phyloP scores from a whole-genome alignment of 2,113 vertebrate genomes.

The Leptosomus discolor region DNA sequence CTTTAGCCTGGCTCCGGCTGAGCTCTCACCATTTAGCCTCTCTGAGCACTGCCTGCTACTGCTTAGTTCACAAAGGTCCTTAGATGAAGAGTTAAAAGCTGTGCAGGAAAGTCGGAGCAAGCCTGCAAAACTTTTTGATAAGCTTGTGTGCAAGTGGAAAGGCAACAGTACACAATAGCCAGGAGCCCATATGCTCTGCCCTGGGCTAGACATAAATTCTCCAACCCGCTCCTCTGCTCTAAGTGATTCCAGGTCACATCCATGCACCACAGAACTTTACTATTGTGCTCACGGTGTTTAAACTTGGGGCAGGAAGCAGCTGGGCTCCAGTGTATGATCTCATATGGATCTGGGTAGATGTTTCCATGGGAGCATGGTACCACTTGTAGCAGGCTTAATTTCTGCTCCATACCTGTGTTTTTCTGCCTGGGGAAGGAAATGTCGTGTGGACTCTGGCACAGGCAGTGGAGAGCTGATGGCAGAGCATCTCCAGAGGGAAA shows the following conservation, averaged over 20 bases:
- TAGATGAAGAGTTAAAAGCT: conserved; percentile 12
- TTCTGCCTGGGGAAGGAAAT: not conserved
- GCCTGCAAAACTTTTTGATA: conserved; percentile 46
- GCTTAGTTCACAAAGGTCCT: not conserved
- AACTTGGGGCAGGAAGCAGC: conserved; percentile 51
- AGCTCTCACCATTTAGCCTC: not conserved
- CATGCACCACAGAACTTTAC: conserved; percentile 27
- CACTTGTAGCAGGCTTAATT: not conserved
- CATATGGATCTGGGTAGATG: not conserved
- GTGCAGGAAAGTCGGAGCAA: not conserved
- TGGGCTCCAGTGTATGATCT: conserved; percentile 17
- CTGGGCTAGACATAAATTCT: conserved; percentile 48
- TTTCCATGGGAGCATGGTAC: not conserved
- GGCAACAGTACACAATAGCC: conserved; percentile 4
- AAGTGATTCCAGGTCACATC: conserved; percentile 55
- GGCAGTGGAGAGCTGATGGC: not conserved
- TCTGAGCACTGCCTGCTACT: not conserved
- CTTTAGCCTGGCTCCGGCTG: not conserved
- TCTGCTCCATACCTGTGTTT: not conserved
- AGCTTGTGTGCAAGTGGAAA: conserved; percentile 14
- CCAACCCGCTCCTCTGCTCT: not conserved
- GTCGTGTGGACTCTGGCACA: not conserved
- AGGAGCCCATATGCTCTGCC: conserved; percentile 29
- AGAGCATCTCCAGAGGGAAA: not conserved
- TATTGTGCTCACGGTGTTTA: not conserved